Evolutionary conservation across 2,888 invertebrate genomes (phyloP).

Genomic region (Aleiodes leptofemur): DNA sequence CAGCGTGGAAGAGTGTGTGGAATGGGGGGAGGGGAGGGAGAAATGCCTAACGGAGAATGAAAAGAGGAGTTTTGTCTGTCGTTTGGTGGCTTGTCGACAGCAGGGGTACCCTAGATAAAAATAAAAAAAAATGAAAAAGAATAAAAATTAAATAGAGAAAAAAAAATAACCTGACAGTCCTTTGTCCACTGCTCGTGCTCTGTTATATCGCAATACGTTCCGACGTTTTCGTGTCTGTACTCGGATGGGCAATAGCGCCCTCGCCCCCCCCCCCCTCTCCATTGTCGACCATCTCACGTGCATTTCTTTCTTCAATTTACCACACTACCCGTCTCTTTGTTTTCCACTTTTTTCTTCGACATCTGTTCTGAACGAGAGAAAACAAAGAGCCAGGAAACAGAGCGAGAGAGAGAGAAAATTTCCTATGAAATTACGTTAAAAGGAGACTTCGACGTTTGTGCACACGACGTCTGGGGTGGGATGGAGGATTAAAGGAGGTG

Average conservation of each 20-base stretch:
- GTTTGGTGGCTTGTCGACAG: conserved; percentile 32
- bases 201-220: conserved; percentile 21
- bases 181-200: conserved; percentile 9
- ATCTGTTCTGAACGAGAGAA: conserved; percentile 22
- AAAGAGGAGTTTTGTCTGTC: conserved; percentile 26
- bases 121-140: too few species aligned
- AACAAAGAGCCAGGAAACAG: conserved; percentile 8
- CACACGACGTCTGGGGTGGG: background rate
- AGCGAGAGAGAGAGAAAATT: background rate
- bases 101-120: conserved; percentile 1
- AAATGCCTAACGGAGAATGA: background rate
- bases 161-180: conserved; percentile 11
- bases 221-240: conserved; percentile 7
- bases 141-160: background rate
- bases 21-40: background rate
- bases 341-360: background rate
- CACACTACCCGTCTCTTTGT: background rate
- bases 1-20: too few species aligned
- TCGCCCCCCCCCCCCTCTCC: background rate
- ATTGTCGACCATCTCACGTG: conserved; percentile 15
- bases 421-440: conserved; percentile 29
- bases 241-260: background rate
- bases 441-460: conserved; percentile 21
- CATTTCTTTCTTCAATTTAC: conserved; percentile 20
- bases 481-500: conserved; percentile 4